Percentiles rank a stretch among this genome's conserved stretches.
phyloP scores from a whole-genome alignment of 2,797 vertebrate species.

The Molossus molossus region DNA sequence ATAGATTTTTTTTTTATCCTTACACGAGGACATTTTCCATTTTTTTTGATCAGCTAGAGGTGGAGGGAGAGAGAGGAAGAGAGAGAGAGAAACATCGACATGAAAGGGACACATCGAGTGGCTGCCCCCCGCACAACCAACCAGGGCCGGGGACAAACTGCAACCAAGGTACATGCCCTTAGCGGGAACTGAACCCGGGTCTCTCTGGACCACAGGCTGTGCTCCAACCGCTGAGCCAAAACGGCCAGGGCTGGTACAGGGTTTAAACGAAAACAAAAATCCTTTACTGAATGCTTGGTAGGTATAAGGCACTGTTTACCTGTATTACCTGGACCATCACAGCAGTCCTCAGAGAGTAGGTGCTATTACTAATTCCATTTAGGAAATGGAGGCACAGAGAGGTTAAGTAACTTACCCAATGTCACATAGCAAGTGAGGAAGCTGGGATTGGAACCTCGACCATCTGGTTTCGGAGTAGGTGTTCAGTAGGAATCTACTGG shows the following conservation, averaged over 20 bases:
- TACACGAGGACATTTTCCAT: too few species aligned
- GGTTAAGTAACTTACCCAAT: neutral
- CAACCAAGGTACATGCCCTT: too few species aligned
- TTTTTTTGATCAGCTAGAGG: too few species aligned
- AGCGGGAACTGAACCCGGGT: too few species aligned
- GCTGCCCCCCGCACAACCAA: too few species aligned
- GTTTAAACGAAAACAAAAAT: neutral
- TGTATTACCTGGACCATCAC: neutral
- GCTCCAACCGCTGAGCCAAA: too few species aligned
- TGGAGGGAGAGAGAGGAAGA: too few species aligned
- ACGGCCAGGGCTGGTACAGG: neutral
- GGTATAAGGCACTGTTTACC: neutral
- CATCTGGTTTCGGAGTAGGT: neutral
- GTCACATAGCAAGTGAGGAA: neutral
- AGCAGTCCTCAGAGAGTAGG: neutral
- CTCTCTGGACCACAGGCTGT: too few species aligned
- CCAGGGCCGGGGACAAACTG: too few species aligned
- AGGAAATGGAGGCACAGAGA: neutral
- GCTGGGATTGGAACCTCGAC: neutral
- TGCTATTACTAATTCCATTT: neutral
- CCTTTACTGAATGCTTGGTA: neutral
- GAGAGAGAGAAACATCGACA: too few species aligned
- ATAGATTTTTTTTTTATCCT: neutral
- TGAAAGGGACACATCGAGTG: too few species aligned
- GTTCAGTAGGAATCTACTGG: neutral